These are phyloP conservation scores for Pterobdella sp. DNA, from an alignment of 2,888 invertebrate genomes.

Conservation along the genomic window DNA sequence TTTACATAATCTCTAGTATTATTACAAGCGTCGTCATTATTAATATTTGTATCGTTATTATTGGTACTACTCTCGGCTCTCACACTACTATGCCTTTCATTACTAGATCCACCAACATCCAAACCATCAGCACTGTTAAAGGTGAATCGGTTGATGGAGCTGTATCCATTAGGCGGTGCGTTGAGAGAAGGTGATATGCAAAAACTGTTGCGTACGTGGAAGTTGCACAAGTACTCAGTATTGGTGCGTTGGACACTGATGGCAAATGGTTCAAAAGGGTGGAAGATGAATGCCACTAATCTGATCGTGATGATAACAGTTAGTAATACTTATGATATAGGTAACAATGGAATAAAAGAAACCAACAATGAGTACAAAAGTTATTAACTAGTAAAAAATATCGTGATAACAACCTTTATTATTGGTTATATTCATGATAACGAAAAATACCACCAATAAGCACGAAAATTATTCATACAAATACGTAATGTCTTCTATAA, in stretches of 20 bases:
- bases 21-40: background rate
- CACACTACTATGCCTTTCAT: background rate
- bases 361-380: no score
- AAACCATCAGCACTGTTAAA: background rate
- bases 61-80: background rate
- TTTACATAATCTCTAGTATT: background rate
- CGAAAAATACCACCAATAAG: no score
- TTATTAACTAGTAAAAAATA: no score
- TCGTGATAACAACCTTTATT: no score
- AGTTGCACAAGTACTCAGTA: conserved; percentile 85
- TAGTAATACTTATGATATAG: no score
- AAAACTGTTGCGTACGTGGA: conserved; percentile 68
- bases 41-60: background rate
- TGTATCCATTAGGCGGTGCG: background rate
- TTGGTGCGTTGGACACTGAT: conserved; percentile 88
- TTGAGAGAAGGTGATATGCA: background rate
- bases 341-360: no score
- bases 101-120: background rate
- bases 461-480: no score
- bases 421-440: no score
- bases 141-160: background rate
- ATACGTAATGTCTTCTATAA: no score
- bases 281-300: conserved; percentile 87
- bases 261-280: conserved; percentile 89
- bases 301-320: no score